Percentiles rank a stretch among this genome's conserved stretches.
Conservation (phyloP, 2,888 invertebrate species). For the Rotaria sp. region DNA sequence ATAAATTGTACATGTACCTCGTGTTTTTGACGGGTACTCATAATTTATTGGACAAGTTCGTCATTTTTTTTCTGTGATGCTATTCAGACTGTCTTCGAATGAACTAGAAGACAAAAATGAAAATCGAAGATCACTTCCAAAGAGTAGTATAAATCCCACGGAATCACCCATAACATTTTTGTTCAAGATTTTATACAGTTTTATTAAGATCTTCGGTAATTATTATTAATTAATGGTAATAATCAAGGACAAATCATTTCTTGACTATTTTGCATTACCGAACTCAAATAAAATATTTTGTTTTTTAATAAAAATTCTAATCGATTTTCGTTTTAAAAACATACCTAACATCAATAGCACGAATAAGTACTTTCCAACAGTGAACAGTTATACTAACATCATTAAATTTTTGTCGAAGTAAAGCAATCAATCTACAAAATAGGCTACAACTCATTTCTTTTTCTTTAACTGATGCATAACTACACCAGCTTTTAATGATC, state of each 20-base stretch:
- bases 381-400: slow-evolving; percentile 92
- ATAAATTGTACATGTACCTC: too few relatives aligned
- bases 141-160: too few relatives aligned
- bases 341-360: slow-evolving; percentile 77
- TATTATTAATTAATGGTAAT: slow-evolving; percentile 96
- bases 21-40: too few relatives aligned
- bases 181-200: slow-evolving; percentile 81
- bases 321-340: not conserved
- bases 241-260: slow-evolving; percentile 96
- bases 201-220: slow-evolving; percentile 92
- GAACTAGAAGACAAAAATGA: too few relatives aligned
- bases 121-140: too few relatives aligned
- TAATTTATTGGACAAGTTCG: too few relatives aligned
- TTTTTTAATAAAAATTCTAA: not conserved
- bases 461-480: slow-evolving; percentile 87
- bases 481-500: slow-evolving; percentile 45
- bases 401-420: slow-evolving; percentile 74
- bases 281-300: slow-evolving; percentile 56
- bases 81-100: too few relatives aligned
- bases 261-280: slow-evolving; percentile 82
- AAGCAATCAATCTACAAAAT: slow-evolving; percentile 89
- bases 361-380: slow-evolving; percentile 92
- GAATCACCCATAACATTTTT: slow-evolving; percentile 74
- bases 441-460: slow-evolving; percentile 97
- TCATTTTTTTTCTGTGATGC: too few relatives aligned